Evolutionary conservation across 2,888 invertebrate species (phyloP).

Genomic region (Clanis bilineata): DNA sequence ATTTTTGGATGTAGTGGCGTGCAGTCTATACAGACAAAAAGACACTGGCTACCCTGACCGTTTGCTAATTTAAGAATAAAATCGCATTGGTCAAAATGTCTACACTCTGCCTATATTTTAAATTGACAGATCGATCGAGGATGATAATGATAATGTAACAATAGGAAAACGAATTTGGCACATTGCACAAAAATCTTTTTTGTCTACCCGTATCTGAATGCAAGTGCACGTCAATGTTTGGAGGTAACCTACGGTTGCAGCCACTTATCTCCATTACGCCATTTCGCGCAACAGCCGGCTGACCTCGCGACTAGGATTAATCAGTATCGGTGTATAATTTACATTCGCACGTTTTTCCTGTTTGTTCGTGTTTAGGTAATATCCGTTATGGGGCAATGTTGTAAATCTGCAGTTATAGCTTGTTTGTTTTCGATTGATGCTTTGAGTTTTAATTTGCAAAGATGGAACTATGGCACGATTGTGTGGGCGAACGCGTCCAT

Average conservation of each 20-base stretch:
- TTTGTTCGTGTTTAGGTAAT: conserved; percentile 6
- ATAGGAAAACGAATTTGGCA: too few species aligned
- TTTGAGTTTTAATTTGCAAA: background rate
- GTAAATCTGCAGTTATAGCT: conserved; percentile 3
- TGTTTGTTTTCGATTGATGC: background rate
- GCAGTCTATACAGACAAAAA: too few species aligned
- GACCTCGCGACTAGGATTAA: conserved; percentile 2
- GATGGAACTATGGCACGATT: background rate
- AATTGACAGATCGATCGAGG: too few species aligned
- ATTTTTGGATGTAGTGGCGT: too few species aligned
- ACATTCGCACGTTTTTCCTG: conserved; percentile 11
- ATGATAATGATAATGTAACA: too few species aligned
- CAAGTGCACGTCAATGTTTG: background rate
- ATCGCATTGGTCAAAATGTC: too few species aligned
- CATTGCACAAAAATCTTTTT: too few species aligned
- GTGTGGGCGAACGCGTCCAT: conserved; percentile 1
- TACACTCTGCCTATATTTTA: too few species aligned
- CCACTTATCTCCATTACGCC: background rate
- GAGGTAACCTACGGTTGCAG: background rate
- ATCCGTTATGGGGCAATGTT: background rate
- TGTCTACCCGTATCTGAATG: background rate
- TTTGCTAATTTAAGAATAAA: too few species aligned
- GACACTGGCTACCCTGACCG: too few species aligned
- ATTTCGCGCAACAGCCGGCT: background rate
- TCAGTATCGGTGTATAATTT: background rate